Conservation (phyloP, 2,113 vertebrate species). For the Aldabrachelys gigantea region DNA sequence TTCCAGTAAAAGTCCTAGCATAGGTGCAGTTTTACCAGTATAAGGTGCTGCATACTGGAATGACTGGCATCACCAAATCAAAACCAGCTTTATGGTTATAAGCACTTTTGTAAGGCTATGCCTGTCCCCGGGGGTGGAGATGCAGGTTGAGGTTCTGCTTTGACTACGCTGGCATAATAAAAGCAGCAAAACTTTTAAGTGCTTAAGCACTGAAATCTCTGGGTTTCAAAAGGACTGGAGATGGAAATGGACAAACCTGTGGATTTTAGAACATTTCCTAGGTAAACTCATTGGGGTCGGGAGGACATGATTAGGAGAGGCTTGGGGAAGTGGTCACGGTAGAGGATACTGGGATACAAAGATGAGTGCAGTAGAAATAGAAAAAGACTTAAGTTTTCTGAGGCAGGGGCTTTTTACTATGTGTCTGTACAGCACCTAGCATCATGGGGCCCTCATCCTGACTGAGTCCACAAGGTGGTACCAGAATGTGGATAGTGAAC, state of each 20-base stretch:
- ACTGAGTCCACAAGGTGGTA: not conserved
- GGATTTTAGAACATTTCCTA: not conserved
- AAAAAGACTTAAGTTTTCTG: not conserved
- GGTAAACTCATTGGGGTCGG: not conserved
- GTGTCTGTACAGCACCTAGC: not conserved
- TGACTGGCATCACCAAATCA: not conserved
- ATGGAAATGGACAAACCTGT: not conserved
- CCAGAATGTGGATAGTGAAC: not conserved
- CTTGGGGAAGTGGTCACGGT: not conserved
- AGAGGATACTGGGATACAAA: not conserved
- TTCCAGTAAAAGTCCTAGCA: not conserved
- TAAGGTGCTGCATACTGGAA: not conserved
- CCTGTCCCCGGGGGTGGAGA: not conserved
- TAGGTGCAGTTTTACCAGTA: accelerated
- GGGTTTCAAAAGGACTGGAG: not conserved
- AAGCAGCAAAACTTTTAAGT: not conserved
- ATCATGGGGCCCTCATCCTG: accelerated
- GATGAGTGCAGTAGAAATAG: not conserved
- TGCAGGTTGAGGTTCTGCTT: not conserved
- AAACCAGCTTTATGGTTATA: not conserved
- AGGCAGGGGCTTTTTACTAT: not conserved
- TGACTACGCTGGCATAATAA: not conserved
- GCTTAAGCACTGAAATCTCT: not conserved
- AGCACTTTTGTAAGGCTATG: not conserved
- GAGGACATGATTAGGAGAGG: no score